A percentile compares a stretch with the other conserved stretches of the same genome.
Evolutionary conservation across 1,140 invertebrate genomes (phyloP).

Genomic region (Hesperophylax magnus): DNA sequence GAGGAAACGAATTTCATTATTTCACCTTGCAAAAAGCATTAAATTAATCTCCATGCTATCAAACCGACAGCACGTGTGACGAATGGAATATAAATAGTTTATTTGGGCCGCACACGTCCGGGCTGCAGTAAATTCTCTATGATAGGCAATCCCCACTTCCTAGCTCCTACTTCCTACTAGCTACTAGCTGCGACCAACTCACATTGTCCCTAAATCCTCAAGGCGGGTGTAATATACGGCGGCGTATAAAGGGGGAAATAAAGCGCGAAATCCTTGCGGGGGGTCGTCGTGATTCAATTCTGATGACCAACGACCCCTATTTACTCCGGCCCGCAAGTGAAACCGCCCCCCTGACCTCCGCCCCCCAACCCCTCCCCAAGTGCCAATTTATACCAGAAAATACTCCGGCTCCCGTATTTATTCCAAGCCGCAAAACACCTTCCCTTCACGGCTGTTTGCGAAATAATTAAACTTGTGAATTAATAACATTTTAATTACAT

Average conservation of each 20-base stretch:
- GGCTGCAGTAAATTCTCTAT: constrained; percentile 14
- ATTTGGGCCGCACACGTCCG: background rate
- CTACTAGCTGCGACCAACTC: background rate
- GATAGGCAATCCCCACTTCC: constrained; percentile 7
- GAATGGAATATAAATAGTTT: background rate
- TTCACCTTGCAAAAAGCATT: no score
- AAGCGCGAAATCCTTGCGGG: constrained; percentile 57
- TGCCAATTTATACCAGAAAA: constrained; percentile 42
- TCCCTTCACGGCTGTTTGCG: no score
- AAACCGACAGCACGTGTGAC: background rate
- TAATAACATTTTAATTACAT: no score
- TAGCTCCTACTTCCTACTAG: no score
- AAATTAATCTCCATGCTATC: background rate
- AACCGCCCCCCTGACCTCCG: constrained; percentile 47
- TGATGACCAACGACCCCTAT: constrained; percentile 58
- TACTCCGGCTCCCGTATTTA: constrained; percentile 39
- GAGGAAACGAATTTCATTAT: no score
- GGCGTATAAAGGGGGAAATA: constrained; percentile 57
- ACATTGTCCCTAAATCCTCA: constrained; percentile 51
- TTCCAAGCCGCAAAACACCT: background rate
- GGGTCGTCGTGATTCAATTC: constrained; percentile 57
- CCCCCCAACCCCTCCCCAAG: constrained; percentile 3
- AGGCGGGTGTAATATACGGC: constrained; percentile 53
- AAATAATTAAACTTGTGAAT: no score
- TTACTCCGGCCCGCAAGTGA: constrained; percentile 42